A percentile compares a stretch with the other conserved stretches of the same genome.
Conservation (phyloP, 2,888 invertebrate species). For the Alviniconcha strummeri region DNA sequence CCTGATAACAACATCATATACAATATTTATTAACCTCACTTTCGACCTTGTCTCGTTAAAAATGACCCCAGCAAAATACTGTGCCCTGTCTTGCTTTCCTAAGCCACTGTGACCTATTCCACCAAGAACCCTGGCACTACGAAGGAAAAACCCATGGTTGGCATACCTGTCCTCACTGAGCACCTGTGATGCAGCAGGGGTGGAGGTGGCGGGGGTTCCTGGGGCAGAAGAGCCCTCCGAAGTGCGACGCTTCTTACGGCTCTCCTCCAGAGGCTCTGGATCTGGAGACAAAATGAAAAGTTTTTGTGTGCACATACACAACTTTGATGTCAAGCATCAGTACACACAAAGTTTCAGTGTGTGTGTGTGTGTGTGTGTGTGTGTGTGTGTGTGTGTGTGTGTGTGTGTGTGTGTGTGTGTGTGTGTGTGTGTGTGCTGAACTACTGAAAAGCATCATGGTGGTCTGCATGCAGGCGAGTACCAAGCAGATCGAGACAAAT, state of each 20-base stretch:
- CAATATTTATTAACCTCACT: too few species aligned
- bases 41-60: too few species aligned
- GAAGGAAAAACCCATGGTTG: too few species aligned
- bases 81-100: too few species aligned
- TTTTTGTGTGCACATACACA: neutral
- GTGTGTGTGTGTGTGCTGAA: neutral
- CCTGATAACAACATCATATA: too few species aligned
- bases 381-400: neutral
- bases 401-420: neutral
- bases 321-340: neutral
- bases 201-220: constrained; percentile 20
- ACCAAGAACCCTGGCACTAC: neutral
- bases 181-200: neutral
- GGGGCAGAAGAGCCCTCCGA: constrained; percentile 28
- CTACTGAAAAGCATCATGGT: too few species aligned
- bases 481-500: too few species aligned
- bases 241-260: constrained; percentile 20
- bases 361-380: neutral
- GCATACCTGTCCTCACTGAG: constrained; percentile 29
- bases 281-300: neutral
- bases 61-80: too few species aligned
- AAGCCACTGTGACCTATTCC: too few species aligned
- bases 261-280: constrained; percentile 31
- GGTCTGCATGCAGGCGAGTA: too few species aligned
- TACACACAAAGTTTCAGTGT: neutral